Base-by-base conservation (phyloP, 1,140 invertebrate genomes). In the Bombus waltoni region DNA sequence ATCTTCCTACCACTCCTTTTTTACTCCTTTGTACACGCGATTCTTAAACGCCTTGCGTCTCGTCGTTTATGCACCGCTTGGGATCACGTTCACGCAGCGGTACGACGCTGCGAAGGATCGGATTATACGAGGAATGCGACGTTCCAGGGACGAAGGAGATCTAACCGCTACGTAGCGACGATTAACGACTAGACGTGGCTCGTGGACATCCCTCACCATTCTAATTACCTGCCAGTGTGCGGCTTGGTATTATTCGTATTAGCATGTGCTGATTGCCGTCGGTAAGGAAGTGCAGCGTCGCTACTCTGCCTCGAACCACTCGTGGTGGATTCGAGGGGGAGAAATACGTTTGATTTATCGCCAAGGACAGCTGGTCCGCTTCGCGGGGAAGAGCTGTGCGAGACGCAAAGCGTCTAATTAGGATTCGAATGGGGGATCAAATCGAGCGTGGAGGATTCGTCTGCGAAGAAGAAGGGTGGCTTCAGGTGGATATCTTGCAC, bases 171-270 rank as follows among this genome's bases (percentile, higher is more conserved):
- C 25, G 15, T 18, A 53, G 72, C 74, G 77, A 74, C 83, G 80
- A 90, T 88, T 90, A 90, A 90, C 81, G 77, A 78, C 32, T 86
- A 35, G 81, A 86, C 78, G 77, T 79, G 68, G 80, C 84, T 90
- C 82, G 90, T 91, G 89, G 87, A 92, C 89, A 92, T 91, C 89
- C 87, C 84, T 92, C 86, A 87, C 78, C 86, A 86, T 89, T 91
- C 90, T 91, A 91, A 92, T 92, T 90, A 91, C 86, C 87, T 92
- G 91, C 91, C 89, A 91, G 84, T 87, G 85, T 90, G 87, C 81
- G 84, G 86, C 85, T 86, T 75, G 76, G 85, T 81, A 92, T 92
- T 89, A 91, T 89, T 90, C 79, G 85, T 91, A 92, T 90, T 92
- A 92, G 86, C 89, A 90, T 90, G 91, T 90, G 84, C 86, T 90